Evolutionary conservation across 1,140 invertebrate species (phyloP), one percentile per base, ranked within the genome.

Genomic region (Dendroctonus valens): DNA sequence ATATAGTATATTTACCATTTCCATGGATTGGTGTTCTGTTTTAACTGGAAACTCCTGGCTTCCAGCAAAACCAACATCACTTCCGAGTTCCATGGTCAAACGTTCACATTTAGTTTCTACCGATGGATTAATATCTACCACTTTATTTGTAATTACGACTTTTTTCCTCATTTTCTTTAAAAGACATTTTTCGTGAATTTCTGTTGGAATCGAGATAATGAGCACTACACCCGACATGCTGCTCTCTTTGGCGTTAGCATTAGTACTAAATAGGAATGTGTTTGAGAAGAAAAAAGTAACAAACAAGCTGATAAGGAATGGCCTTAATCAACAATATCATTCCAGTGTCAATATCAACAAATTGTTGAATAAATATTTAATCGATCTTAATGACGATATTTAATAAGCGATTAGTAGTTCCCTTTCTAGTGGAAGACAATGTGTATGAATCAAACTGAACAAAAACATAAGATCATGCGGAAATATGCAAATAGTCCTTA

Each of bases 141-240:
- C 44, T 38, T 12, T 48, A 11, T 59, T 50, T 41, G 58, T 57
- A 6, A 41, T 59, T 37, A 66, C 58, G 7, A 11, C 15, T 59
- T 65, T 70, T 50, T 66, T 68, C 39, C 55, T 68, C 7, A 49
- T 46, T 51, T 63, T 65, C 54, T 64, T 63, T 15, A 61, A 41
- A 11, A 73, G 58, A 53, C 48, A 59, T 62, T 71, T 69, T 53
- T 72, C 72, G 61, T 73, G 67, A 46, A 67, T 58, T 54, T 73
- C 76, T 0, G 77, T 78, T 41, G 79, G 79, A 39, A 80, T 78
- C 12, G 74, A 77, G 26, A 80, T 74, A n/a, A 78, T 72, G 59
- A 80, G 78, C n/a, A 80, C 69, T 7, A 79, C 78, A 12, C 78
- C 73, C 0, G 77, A 68, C 75, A 76, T 76, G 41, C 39, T 44